Evolutionary conservation across 2,888 invertebrate genomes (phyloP).

Genomic region (Rapana venosa): DNA sequence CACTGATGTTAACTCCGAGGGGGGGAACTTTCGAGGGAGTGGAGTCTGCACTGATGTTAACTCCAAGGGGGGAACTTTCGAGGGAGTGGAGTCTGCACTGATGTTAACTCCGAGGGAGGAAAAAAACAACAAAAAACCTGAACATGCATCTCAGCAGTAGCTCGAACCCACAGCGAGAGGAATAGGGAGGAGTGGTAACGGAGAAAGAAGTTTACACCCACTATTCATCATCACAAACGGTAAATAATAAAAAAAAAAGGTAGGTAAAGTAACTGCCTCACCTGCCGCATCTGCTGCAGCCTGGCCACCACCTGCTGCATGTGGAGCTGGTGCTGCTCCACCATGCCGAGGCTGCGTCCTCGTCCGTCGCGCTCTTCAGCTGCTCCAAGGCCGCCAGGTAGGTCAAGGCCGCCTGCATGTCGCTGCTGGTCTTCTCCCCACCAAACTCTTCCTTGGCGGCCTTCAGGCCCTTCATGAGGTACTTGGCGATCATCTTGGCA

Average conservation of each 20-base stretch:
- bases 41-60: too few species aligned
- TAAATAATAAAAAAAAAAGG: too few species aligned
- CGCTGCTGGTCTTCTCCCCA: slow-evolving; percentile 57
- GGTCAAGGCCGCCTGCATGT: slow-evolving; percentile 59
- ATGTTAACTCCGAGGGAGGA: too few species aligned
- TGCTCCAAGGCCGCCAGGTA: slow-evolving; percentile 74
- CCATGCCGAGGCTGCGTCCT: slow-evolving; percentile 67
- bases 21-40: too few species aligned
- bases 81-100: too few species aligned
- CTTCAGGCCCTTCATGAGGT: slow-evolving; percentile 68
- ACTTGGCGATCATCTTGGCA: slow-evolving; percentile 69
- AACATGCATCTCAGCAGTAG: too few species aligned
- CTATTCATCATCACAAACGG: neutral
- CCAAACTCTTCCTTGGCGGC: slow-evolving; percentile 64
- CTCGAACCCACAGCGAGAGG: too few species aligned
- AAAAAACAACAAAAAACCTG: too few species aligned
- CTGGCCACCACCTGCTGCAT: slow-evolving; percentile 85
- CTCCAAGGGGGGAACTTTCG: too few species aligned
- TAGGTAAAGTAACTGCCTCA: neutral
- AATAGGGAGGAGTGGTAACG: too few species aligned
- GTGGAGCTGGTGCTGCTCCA: slow-evolving; percentile 80
- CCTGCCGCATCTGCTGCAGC: slow-evolving; percentile 80
- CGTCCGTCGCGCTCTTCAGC: slow-evolving; percentile 68
- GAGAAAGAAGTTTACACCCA: too few species aligned
- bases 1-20: too few species aligned